Evolutionary conservation across 1,140 invertebrate genomes (phyloP).

Genomic region (Danaus melanippus): DNA sequence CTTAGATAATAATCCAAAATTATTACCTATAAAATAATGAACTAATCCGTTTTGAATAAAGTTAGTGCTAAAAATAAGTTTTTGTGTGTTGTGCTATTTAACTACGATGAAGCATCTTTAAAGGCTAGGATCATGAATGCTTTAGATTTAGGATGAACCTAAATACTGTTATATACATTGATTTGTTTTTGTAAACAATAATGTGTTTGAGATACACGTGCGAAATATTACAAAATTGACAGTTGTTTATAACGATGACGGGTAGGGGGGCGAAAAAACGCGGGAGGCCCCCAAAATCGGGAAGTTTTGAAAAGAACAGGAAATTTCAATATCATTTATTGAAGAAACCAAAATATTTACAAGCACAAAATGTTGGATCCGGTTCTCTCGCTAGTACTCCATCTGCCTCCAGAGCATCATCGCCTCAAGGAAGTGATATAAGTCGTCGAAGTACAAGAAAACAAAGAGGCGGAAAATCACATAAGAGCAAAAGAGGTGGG

Average conservation of each 20-base stretch:
- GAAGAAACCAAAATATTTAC: constrained; percentile 93
- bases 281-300: constrained; percentile 90
- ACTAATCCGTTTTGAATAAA: constrained; percentile 21
- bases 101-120: constrained; percentile 32
- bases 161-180: constrained; percentile 64
- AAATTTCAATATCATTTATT: constrained; percentile 90
- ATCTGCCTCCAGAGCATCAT: constrained; percentile 81
- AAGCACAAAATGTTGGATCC: constrained; percentile 75
- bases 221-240: constrained; percentile 68
- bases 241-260: constrained; percentile 78
- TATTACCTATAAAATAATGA: constrained; percentile 37
- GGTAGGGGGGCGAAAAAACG: constrained; percentile 88
- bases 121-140: constrained; percentile 58
- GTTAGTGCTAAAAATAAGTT: constrained; percentile 22
- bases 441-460: constrained; percentile 76
- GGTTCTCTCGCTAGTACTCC: constrained; percentile 84
- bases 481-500: constrained; percentile 75
- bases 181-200: constrained; percentile 73
- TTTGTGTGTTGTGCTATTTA: constrained; percentile 33
- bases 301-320: constrained; percentile 84
- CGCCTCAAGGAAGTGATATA: constrained; percentile 81
- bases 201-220: constrained; percentile 73
- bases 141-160: constrained; percentile 67
- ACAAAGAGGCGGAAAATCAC: constrained; percentile 74
- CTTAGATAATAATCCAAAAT: constrained; percentile 49